A percentile compares a stretch with the other conserved stretches of the same genome.
Evolutionary conservation across 2,888 invertebrate genomes (phyloP).

Genomic region (Allolobophora icterica): DNA sequence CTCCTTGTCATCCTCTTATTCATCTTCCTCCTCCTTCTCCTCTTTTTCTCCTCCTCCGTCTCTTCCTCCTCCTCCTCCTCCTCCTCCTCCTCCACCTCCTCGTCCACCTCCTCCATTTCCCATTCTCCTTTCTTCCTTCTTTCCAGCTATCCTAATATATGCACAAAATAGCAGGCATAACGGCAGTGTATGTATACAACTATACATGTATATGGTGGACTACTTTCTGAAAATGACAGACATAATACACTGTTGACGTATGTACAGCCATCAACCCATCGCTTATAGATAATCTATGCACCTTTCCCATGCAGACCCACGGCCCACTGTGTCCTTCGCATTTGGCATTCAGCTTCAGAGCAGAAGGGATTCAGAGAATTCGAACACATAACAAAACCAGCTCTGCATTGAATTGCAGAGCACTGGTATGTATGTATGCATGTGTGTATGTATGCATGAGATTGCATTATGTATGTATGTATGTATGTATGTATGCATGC

Average conservation of each 20-base stretch:
- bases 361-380: no score
- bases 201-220: no score
- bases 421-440: no score
- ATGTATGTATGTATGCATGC: constrained; percentile 31
- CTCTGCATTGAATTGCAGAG: no score
- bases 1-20: no score
- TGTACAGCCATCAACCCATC: not conserved
- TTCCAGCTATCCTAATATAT: not conserved
- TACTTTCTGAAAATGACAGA: no score
- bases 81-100: not conserved
- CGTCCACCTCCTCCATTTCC: not conserved
- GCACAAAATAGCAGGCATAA: not conserved
- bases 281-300: not conserved
- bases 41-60: no score
- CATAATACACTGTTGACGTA: not conserved
- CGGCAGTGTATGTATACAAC: not conserved
- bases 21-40: not conserved
- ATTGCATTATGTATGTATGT: constrained; percentile 12
- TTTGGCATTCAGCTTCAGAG: no score
- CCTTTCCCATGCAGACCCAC: no score
- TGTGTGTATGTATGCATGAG: no score
- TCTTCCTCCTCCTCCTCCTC: not conserved
- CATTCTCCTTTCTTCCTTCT: not conserved
- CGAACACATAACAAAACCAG: no score
- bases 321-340: no score